Evolutionary conservation across 2,888 invertebrate genomes (phyloP), one percentile per base, ranked within the genome.

Genomic region (Ophonus ardosiacus): DNA sequence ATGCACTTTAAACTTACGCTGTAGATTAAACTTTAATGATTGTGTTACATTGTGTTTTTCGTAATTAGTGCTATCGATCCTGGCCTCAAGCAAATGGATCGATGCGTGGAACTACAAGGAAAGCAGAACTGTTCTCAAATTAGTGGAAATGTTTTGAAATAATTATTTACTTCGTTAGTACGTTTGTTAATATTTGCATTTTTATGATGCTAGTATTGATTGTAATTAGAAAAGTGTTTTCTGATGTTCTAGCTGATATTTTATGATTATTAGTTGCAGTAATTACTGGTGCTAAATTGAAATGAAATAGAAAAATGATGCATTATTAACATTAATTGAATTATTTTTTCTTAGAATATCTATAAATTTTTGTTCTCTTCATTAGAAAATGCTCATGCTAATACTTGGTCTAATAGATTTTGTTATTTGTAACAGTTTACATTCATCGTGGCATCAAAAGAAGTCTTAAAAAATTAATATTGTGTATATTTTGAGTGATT

Each of bases 21-120:
- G 65, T 51, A 81, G 81, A 81, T 81, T 81, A 65, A 81, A 81
- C 81, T 81, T 81, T 81, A 81, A 81, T 81, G 81, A 65, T 81
- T 51, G 65, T 81, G 68, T 81, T 65, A 81, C 81, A 81, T 81
- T 81, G 81, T 81, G 65, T 81, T 81, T 81, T 81, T 65, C 63
- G 81, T 81, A 81, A 81, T 81, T 81, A 81, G 81, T 81, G 65
- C 56, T 81, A 81, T 81, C 68, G 81, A 81, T 81, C 68, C 68
- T 7, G 7, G 40, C 68, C 68, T 38, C 68, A 38, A 17, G 68
- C 68, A 8, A 65, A 13, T 24, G 24, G 21, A 31, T 65, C 59
- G 17, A 18, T 59, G 15, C 8, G 17, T 59, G 59, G 7, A 15
- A 18, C 17, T 59, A 7, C 3, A 18, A 18, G 6, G 0, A 18